These are phyloP conservation scores for Cancer borealis DNA, from an alignment of 2,888 invertebrate species.

Conservation along the genomic window DNA sequence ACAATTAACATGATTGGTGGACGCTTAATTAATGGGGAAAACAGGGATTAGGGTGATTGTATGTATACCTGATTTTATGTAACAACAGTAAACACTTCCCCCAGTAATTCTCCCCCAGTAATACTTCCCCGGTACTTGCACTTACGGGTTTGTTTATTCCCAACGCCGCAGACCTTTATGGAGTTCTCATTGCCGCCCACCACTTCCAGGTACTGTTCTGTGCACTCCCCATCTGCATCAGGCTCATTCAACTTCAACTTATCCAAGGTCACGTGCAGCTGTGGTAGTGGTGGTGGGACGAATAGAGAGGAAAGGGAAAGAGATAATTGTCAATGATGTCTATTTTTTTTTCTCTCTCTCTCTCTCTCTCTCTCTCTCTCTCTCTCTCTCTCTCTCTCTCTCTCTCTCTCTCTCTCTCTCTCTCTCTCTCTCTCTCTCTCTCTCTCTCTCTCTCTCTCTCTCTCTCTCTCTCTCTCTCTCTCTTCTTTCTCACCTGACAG, in stretches of 20 bases:
- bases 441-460: neutral
- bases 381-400: slow-evolving; percentile 59
- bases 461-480: too few species aligned
- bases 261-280: slow-evolving; percentile 9
- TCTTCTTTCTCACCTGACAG: slow-evolving; percentile 46
- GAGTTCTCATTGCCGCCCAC: neutral
- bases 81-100: neutral
- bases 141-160: slow-evolving; percentile 18
- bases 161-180: slow-evolving; percentile 34
- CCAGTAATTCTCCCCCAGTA: neutral
- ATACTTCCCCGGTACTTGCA: neutral
- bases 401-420: slow-evolving; percentile 62
- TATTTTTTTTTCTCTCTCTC: neutral
- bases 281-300: neutral
- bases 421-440: slow-evolving; percentile 51
- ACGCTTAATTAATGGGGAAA: too few species aligned
- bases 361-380: slow-evolving; percentile 11
- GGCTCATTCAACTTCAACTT: neutral
- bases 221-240: slow-evolving; percentile 16
- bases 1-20: too few species aligned
- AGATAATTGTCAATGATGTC: neutral
- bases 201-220: slow-evolving; percentile 44
- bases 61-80: too few species aligned
- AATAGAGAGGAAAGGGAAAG: neutral
- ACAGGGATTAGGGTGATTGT: too few species aligned